Evolutionary conservation across 2,888 invertebrate genomes (phyloP).

Genomic region (Heteromurus nitidus): DNA sequence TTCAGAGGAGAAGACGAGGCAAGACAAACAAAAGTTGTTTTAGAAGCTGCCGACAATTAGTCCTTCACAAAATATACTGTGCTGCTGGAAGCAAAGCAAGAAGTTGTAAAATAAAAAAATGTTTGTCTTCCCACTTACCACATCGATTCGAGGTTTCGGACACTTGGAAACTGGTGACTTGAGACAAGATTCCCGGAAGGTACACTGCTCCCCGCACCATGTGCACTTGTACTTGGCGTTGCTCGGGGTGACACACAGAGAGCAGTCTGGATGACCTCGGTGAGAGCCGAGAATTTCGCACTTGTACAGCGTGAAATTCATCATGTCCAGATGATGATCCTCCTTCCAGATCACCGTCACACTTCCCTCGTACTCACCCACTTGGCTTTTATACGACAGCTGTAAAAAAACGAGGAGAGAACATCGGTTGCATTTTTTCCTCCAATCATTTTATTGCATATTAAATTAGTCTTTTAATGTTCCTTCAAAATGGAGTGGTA

Average conservation of each 20-base stretch:
- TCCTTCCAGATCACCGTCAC: conserved; percentile 95
- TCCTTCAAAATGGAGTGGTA: not conserved
- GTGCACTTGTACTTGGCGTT: conserved; percentile 93
- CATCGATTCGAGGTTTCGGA: conserved; percentile 93
- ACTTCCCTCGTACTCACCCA: conserved; percentile 90
- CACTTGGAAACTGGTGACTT: conserved; percentile 88
- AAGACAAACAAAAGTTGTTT: too few species aligned
- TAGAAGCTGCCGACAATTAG: too few species aligned
- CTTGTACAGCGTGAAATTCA: conserved; percentile 93
- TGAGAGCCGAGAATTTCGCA: conserved; percentile 96
- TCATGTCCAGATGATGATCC: conserved; percentile 93
- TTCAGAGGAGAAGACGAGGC: too few species aligned
- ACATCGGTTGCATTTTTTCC: conserved; percentile 47
- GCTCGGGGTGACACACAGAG: conserved; percentile 91
- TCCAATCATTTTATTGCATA: conserved; percentile 38
- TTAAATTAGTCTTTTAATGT: conserved; percentile 52
- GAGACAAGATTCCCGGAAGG: conserved; percentile 89
- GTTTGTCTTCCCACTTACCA: conserved; percentile 78
- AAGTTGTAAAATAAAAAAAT: not conserved
- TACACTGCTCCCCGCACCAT: conserved; percentile 95
- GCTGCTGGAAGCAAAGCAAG: too few species aligned
- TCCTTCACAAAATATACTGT: too few species aligned
- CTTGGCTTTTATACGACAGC: conserved; percentile 91
- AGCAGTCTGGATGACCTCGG: conserved; percentile 95
- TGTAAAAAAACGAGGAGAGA: conserved; percentile 74